Evolutionary conservation across 1,140 invertebrate species (phyloP).

Genomic region (Trialeurodes vaporariorum): DNA sequence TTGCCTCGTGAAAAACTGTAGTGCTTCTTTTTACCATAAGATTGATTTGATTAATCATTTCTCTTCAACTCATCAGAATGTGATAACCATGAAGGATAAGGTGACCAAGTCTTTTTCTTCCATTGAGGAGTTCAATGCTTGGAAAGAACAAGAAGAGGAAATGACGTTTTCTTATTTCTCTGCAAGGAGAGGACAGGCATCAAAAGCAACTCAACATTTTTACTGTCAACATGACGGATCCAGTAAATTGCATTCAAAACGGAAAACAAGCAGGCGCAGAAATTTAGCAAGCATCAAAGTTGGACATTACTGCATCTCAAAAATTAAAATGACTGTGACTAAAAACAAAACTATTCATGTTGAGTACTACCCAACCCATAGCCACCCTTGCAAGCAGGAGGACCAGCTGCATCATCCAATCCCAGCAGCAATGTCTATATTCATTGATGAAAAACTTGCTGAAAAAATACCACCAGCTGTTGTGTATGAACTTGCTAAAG

Average conservation of each 20-base stretch:
- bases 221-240: conserved; percentile 9
- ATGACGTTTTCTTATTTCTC: conserved; percentile 6
- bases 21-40: background rate
- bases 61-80: background rate
- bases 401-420: conserved; percentile 5
- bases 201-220: background rate
- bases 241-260: background rate
- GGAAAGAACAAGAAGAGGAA: conserved; percentile 8
- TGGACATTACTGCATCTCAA: background rate
- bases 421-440: background rate
- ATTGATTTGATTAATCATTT: conserved; percentile 4
- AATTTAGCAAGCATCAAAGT: background rate
- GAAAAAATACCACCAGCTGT: background rate
- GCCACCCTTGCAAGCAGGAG: background rate
- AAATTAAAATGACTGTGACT: background rate
- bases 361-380: conserved; percentile 10
- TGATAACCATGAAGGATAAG: background rate
- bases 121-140: background rate
- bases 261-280: background rate
- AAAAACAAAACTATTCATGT: background rate
- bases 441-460: conserved; percentile 3
- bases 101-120: background rate
- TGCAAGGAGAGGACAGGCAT: background rate
- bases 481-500: background rate
- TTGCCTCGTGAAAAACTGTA: background rate